phyloP scores from a whole-genome alignment of 2,888 invertebrate genomes.

The Drosophila prostipennis region DNA sequence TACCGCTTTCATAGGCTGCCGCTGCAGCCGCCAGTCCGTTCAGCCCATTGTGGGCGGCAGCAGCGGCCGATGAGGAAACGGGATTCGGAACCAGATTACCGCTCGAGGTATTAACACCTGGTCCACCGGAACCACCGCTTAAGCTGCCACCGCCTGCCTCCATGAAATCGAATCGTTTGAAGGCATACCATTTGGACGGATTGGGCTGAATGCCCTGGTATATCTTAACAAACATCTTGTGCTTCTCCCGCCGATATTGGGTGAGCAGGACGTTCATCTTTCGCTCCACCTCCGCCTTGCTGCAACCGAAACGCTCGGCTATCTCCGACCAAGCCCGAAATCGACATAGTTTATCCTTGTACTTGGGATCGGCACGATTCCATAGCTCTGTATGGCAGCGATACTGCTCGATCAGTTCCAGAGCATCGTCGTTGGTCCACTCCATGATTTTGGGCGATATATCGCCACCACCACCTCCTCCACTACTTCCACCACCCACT shows the following conservation, averaged over 20 bases:
- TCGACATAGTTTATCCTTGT: conserved; percentile 83
- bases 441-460: conserved; percentile 80
- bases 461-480: conserved; percentile 22
- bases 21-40: conserved; percentile 72
- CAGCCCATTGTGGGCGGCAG: conserved; percentile 68
- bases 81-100: conserved; percentile 46
- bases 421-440: conserved; percentile 84
- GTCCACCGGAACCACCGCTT: conserved; percentile 45
- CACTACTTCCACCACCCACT: conserved; percentile 27
- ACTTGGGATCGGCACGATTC: conserved; percentile 83
- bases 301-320: conserved; percentile 83
- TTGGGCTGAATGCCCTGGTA: conserved; percentile 83
- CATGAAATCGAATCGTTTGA: conserved; percentile 83
- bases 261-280: conserved; percentile 83
- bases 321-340: conserved; percentile 84
- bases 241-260: conserved; percentile 83
- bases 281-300: conserved; percentile 83
- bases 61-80: conserved; percentile 33
- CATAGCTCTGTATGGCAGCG: conserved; percentile 83
- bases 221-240: conserved; percentile 82
- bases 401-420: conserved; percentile 83
- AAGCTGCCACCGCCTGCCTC: conserved; percentile 81
- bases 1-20: conserved; percentile 67
- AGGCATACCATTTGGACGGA: conserved; percentile 84
- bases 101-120: conserved; percentile 33